Percentiles rank a stretch among this genome's conserved stretches.
phyloP scores from a whole-genome alignment of 2,113 vertebrate genomes.

The Sarotherodon lohbergeri region DNA sequence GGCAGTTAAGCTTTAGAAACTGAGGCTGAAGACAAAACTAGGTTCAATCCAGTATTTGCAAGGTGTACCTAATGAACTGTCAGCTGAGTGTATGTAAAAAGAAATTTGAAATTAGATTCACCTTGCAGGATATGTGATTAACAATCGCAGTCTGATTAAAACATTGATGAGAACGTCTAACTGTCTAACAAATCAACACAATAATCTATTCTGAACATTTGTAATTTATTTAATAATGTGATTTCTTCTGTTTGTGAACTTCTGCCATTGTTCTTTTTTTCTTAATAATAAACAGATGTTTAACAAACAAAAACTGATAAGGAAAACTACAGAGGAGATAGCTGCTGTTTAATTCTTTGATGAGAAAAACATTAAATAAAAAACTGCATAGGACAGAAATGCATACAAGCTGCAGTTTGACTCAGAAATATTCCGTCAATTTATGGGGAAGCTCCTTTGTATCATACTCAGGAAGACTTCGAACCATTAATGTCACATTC shows the following conservation, averaged over 20 bases:
- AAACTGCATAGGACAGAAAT: not conserved
- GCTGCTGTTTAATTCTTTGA: not conserved
- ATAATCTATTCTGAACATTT: not conserved
- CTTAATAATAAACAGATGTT: not conserved
- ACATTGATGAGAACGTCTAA: not conserved
- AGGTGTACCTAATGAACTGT: not conserved
- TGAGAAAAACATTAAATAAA: not conserved
- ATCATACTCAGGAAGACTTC: not conserved
- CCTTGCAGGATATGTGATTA: not conserved
- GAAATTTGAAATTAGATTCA: not conserved
- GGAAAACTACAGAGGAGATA: not conserved
- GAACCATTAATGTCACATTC: constrained; percentile 22
- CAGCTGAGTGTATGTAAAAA: not conserved
- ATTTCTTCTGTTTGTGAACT: not conserved
- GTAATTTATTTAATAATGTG: not conserved
- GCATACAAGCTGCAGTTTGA: not conserved
- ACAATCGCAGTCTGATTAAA: not conserved
- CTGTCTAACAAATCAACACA: not conserved
- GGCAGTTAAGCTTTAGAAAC: not conserved
- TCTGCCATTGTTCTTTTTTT: not conserved
- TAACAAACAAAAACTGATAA: not conserved
- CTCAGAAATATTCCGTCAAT: not conserved
- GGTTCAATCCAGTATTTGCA: not conserved
- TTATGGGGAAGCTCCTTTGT: not conserved
- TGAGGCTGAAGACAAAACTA: not conserved